Evolutionary conservation across 2,113 vertebrate species (phyloP).

Genomic region (Nesoenas mayeri): DNA sequence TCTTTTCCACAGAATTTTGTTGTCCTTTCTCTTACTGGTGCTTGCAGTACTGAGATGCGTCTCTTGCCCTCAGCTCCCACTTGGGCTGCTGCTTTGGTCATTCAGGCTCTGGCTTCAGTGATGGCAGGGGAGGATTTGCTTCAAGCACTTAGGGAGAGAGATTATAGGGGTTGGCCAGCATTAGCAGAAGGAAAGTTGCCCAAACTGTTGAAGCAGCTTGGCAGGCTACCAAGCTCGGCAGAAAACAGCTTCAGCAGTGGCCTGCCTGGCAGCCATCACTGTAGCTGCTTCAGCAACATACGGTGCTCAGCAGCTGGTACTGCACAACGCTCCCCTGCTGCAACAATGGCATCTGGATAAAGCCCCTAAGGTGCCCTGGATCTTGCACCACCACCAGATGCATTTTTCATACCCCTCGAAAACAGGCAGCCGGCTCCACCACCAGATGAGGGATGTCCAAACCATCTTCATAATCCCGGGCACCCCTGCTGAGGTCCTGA

Average conservation of each 20-base stretch:
- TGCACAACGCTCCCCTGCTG: neutral
- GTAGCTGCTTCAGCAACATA: neutral
- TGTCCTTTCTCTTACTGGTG: neutral
- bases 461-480: neutral
- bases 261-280: neutral
- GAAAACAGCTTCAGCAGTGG: neutral
- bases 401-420: neutral
- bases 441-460: neutral
- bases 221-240: neutral
- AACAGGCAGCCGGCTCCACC: neutral
- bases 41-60: neutral
- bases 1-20: neutral
- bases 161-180: neutral
- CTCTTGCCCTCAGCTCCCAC: neutral
- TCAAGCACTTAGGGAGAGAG: neutral
- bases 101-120: neutral
- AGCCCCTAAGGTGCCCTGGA: fast-evolving
- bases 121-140: neutral
- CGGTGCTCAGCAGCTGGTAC: neutral
- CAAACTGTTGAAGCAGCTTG: neutral
- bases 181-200: neutral
- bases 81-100: neutral
- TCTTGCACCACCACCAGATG: neutral
- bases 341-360: neutral
- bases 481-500: neutral